Conservation (phyloP, 2,888 invertebrate species). For the Leptinotarsa peninsularis region DNA sequence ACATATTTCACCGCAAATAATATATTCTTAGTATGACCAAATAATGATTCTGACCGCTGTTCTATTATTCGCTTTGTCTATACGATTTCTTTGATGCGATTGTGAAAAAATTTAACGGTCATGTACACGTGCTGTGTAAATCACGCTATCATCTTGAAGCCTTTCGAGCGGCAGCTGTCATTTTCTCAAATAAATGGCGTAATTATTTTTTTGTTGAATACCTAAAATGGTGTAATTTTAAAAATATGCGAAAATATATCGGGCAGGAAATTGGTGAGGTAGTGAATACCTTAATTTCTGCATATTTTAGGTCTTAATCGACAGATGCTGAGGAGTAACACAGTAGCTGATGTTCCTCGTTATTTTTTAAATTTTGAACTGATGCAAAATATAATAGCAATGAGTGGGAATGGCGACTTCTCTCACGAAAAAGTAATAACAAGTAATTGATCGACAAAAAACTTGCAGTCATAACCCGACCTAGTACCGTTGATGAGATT, state of each 20-base stretch:
- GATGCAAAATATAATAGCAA: too few relatives aligned
- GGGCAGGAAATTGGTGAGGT: slow-evolving; percentile 17
- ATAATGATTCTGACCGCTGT: slow-evolving; percentile 7
- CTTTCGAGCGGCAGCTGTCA: slow-evolving; percentile 29
- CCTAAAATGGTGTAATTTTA: slow-evolving; percentile 23
- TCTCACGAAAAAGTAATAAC: too few relatives aligned
- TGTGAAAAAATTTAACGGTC: slow-evolving; percentile 8
- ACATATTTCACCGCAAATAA: slow-evolving; percentile 3
- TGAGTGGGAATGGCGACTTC: too few relatives aligned
- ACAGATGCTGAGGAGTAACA: slow-evolving; percentile 13
- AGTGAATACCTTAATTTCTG: slow-evolving; percentile 2
- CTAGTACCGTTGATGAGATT: too few relatives aligned
- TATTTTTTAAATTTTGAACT: not conserved
- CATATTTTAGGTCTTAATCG: slow-evolving; percentile 9
- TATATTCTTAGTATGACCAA: not conserved
- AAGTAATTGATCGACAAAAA: too few relatives aligned
- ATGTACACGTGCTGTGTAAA: slow-evolving; percentile 26
- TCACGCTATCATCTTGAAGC: slow-evolving; percentile 26
- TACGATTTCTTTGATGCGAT: slow-evolving; percentile 5
- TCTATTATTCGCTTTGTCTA: slow-evolving; percentile 16
- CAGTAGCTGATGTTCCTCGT: slow-evolving; percentile 4
- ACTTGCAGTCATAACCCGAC: too few relatives aligned
- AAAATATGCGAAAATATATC: slow-evolving; percentile 24
- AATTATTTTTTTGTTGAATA: slow-evolving; percentile 28
- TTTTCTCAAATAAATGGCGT: slow-evolving; percentile 17